phyloP scores from a whole-genome alignment of 2,888 invertebrate species.

The Drosophila affinis region DNA sequence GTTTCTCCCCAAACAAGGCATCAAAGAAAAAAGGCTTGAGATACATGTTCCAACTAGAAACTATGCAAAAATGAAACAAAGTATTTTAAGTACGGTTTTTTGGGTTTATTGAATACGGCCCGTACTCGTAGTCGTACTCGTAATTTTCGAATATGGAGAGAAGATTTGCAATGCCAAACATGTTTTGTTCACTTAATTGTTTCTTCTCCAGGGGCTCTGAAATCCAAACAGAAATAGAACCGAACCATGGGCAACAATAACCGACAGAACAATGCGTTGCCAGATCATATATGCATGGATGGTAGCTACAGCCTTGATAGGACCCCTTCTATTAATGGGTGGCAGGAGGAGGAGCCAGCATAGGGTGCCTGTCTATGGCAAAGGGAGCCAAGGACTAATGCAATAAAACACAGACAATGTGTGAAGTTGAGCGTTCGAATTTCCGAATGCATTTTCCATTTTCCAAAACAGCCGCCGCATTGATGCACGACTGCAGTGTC shows the following conservation, averaged over 20 bases:
- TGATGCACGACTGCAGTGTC: constrained; percentile 51
- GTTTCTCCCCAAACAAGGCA: constrained; percentile 11
- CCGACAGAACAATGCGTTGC: constrained; percentile 9
- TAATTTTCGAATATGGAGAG: neutral
- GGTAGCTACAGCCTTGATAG: constrained; percentile 4
- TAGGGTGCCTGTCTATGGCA: neutral
- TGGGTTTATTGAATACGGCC: neutral
- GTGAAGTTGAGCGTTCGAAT: constrained; percentile 75
- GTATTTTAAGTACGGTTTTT: neutral
- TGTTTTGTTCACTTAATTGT: constrained; percentile 19
- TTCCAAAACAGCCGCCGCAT: constrained; percentile 40
- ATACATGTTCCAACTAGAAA: neutral
- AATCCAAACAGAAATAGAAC: neutral
- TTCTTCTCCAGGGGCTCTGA: neutral
- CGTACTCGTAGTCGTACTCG: too few relatives aligned
- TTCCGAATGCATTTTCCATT: constrained; percentile 72
- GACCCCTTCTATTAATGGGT: neutral
- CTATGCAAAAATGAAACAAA: constrained; percentile 3
- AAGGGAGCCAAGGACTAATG: constrained; percentile 49
- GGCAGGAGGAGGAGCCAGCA: neutral
- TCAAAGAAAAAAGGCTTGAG: constrained; percentile 16
- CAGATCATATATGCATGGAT: constrained; percentile 4
- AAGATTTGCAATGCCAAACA: neutral
- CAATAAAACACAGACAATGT: constrained; percentile 77
- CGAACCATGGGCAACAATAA: constrained; percentile 8